Evolutionary conservation across 2,888 invertebrate species (phyloP), one percentile per base, ranked within the genome.

Genomic region (Halictus quadricinctus): DNA sequence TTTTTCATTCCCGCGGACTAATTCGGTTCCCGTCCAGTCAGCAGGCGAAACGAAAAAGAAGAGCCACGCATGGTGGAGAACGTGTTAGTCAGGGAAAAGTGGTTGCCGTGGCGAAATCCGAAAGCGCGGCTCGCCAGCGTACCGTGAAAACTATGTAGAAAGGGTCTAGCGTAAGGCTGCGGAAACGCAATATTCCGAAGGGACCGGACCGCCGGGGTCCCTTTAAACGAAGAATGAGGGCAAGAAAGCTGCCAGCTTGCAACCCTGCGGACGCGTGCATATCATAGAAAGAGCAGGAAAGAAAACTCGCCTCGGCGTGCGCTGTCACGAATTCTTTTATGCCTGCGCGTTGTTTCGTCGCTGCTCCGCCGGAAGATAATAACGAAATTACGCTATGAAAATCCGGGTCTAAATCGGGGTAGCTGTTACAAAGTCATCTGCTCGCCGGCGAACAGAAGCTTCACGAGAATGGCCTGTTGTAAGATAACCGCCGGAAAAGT

Each of bases 151-250:
- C 58, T n/a, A 58, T 58, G n/a, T 58, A 10, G 66, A 80, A 81
- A 72, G 46, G 73, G 70, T 48, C 60, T 2, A 21, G 76, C 72
- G 66, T 74, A 77, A 64, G 72, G 41, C 64, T 64, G 76, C 72
- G 70, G 77, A 77, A 83, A 75, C 64, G 80, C 80, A 82, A 84
- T 84, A 88, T 75, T 79, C 66, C 76, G 64, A 18, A 78, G 72
- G 72, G 70, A 72, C 54, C 36, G 36, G 5, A 36, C 36, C 36
- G 36, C 58, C n/a, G 10, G 10, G 50, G 46, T 18, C 25, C 58
- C 46, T 81, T 73, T 74, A 60, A 36, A 81, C 64, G 50, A 69
- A 78, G 76, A 50, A 69, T n/a, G 81, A 70, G 79, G 60, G 64
- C 58, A 76, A 81, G 84, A 18, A 46, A 41, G 60, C 69, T 60